Evolutionary conservation across 2,113 vertebrate genomes (phyloP), one percentile per base, ranked within the genome.

Genomic region (Chrysemys picta): DNA sequence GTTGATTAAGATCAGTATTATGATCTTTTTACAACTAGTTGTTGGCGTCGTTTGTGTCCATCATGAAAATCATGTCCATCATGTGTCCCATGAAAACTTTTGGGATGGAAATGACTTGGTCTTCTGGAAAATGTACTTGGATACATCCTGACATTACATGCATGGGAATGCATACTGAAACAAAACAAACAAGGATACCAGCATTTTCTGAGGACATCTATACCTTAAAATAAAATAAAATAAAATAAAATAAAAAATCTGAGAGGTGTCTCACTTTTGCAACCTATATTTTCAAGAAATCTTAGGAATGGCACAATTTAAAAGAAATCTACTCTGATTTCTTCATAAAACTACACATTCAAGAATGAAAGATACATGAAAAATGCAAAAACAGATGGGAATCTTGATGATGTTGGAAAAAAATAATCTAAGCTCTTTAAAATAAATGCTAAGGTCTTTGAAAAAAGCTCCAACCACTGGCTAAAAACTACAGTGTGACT

Each of bases 21-120:
- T 95, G 96, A 96, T 96, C 94, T 95, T 87, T 96, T 96, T 95
- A 95, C 89, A 95, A 97, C 96, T 95, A 97, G 91, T 95, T 97
- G 93, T 95, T 94, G 95, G 96, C 95, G 90, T 27, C 19, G 89
- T 96, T 95, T 94, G 94, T 14, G 65, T 91, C 96, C 89, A 93
- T 56, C 87, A 95, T 14, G 14, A 50, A 50, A 50, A 50, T 50
- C 50, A 50, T 14, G 49, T 50, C 13, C 13, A 50, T 50, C 49
- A 50, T 50, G 13, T 50, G 50, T 50, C 50, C 50, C 93, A 96
- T 97, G 95, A 93, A 96, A 96, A 95, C 92, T 81, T 89, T 0
- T 5, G 79, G 85, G 91, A 97, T 95, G 89, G 97, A 96, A 96
- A 92, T 83, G 96, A 95, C 94, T 97, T 93, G 95, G 93, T 97